Evolutionary conservation across 2,888 invertebrate genomes (phyloP).

Genomic region (Fragum sueziense): DNA sequence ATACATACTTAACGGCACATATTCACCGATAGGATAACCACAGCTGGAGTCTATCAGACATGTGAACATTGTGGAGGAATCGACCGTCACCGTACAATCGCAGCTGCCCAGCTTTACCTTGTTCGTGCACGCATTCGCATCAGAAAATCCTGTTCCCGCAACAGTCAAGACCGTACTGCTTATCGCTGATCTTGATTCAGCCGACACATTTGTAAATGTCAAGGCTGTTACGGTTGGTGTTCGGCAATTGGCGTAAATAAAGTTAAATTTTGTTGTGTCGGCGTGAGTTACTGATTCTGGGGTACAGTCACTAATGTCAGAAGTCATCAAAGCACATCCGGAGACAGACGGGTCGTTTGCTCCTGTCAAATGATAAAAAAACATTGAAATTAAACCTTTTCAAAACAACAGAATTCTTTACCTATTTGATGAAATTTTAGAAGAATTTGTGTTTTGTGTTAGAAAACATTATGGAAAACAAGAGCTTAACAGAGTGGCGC

Average conservation of each 20-base stretch:
- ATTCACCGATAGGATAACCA: slow-evolving; percentile 34
- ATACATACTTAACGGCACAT: slow-evolving; percentile 35
- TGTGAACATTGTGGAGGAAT: slow-evolving; percentile 23
- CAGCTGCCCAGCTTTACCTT: slow-evolving; percentile 58
- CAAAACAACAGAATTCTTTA: no score
- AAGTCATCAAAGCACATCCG: slow-evolving; percentile 43
- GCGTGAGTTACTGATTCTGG: slow-evolving; percentile 28
- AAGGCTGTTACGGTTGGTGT: slow-evolving; percentile 55
- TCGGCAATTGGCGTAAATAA: slow-evolving; percentile 55
- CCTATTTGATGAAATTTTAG: no score
- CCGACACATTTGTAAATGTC: not conserved
- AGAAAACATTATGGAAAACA: no score
- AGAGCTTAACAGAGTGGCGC: no score
- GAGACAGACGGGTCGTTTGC: slow-evolving; percentile 44
- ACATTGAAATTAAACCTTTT: no score
- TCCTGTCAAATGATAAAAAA: slow-evolving; percentile 30
- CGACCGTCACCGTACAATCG: slow-evolving; percentile 28
- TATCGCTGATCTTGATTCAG: slow-evolving; percentile 36
- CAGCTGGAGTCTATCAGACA: slow-evolving; percentile 39
- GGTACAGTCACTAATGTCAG: slow-evolving; percentile 51
- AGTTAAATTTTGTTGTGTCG: slow-evolving; percentile 52
- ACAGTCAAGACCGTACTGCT: slow-evolving; percentile 52
- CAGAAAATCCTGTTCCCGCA: slow-evolving; percentile 59
- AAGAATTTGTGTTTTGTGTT: no score
- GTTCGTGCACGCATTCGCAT: slow-evolving; percentile 58